Conservation (phyloP, 2,113 vertebrate genomes). For the Syngnathus scovelli region DNA sequence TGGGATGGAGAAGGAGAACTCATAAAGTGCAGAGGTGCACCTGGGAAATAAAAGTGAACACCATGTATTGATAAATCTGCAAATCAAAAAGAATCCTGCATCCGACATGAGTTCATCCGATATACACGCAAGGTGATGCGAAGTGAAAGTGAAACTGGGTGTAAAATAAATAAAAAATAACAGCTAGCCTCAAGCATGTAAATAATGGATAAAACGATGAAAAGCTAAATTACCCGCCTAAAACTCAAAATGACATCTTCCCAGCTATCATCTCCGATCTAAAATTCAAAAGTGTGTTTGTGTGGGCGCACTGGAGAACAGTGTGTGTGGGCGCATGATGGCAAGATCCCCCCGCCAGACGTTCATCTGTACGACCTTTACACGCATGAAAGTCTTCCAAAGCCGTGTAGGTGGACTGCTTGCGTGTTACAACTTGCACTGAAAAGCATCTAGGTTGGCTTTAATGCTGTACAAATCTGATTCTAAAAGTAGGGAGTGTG, state of each 20-base stretch:
- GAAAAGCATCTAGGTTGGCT: conserved; percentile 38
- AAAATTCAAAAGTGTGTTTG: conserved; percentile 1
- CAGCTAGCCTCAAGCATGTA: conserved; percentile 20
- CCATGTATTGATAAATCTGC: background rate
- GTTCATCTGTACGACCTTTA: conserved; percentile 11
- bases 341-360: conserved; percentile 3
- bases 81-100: background rate
- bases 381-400: conserved; percentile 8
- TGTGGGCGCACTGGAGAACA: conserved; percentile 23
- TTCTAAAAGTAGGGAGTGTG: conserved; percentile 38
- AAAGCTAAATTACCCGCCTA: conserved; percentile 2
- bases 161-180: conserved; percentile 49
- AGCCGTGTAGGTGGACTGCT: conserved; percentile 28
- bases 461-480: conserved; percentile 35
- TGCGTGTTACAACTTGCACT: conserved; percentile 12
- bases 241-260: background rate
- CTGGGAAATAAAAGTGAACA: background rate
- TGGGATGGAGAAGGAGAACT: background rate
- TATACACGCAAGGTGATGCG: background rate
- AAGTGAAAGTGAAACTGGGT: conserved; percentile 21
- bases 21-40: background rate
- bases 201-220: conserved; percentile 41
- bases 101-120: background rate
- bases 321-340: conserved; percentile 22
- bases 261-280: background rate